These are phyloP conservation scores for Sycophila texana DNA, from an alignment of 2,888 invertebrate genomes.

Conservation along the genomic window DNA sequence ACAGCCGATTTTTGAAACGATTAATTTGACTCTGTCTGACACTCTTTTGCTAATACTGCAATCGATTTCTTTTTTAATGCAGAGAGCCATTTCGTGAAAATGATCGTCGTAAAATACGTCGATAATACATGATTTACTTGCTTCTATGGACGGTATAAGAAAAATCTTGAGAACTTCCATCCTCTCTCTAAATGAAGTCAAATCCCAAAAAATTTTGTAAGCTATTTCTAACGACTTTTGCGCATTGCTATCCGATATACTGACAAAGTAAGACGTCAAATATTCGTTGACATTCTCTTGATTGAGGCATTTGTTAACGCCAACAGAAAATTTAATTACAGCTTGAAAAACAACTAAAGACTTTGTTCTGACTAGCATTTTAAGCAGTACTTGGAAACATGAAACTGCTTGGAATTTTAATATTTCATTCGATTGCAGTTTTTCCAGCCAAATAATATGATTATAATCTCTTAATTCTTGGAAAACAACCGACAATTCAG, in stretches of 20 bases:
- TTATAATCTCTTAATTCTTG: constrained; percentile 56
- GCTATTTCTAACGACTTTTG: constrained; percentile 63
- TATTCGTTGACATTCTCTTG: constrained; percentile 61
- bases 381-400: constrained; percentile 66
- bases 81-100: constrained; percentile 64
- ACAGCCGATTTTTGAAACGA: constrained; percentile 71
- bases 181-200: constrained; percentile 61
- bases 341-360: constrained; percentile 64
- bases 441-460: background rate
- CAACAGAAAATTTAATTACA: constrained; percentile 65
- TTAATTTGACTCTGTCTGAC: constrained; percentile 61
- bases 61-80: constrained; percentile 57
- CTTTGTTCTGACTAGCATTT: constrained; percentile 65
- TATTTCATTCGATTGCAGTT: constrained; percentile 20
- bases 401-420: constrained; percentile 57
- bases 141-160: constrained; percentile 68
- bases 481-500: constrained; percentile 61
- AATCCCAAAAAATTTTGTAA: constrained; percentile 64
- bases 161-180: constrained; percentile 70
- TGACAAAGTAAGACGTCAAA: constrained; percentile 63
- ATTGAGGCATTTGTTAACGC: constrained; percentile 60
- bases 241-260: constrained; percentile 58
- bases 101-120: constrained; percentile 67
- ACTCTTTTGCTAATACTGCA: background rate
- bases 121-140: constrained; percentile 61